Base-by-base conservation (phyloP, 2,888 invertebrate species). In the Teleiodes luculella region DNA sequence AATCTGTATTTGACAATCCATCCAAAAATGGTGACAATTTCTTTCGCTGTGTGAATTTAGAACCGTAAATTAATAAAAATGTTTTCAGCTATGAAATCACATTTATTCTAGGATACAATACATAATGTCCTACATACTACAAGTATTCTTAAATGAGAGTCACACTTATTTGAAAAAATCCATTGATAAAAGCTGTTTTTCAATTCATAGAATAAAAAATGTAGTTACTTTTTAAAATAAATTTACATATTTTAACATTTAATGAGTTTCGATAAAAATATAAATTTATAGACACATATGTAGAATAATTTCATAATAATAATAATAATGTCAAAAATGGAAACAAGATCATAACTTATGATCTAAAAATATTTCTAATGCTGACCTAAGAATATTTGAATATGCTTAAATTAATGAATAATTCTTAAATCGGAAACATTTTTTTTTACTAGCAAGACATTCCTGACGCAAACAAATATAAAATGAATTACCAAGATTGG, bases 101-200 rank as follows among this genome's bases (percentile, higher is more conserved):
- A 48, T 48, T 48, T 48, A 48, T 48, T 48, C 48, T 35, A 48
- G 31, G n/a, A 48, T 35, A 33, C 35, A 50, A 41, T 41, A 16
- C 41, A 50, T 39, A 11, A 51, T 51, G 50, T 50, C 50, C 28
- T 50, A 46, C 46, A 46, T 45, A 30, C 30, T 45, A 28, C 24
- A 43, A 46, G 30, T 46, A 31, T 46, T 46, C 46, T 46, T 46
- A 46, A 30, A 45, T 30, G 30, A 30, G 30, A 45, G 45, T 45
- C 13, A 45, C 45, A 45, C 14, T 46, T 14, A 46, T 30, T 31
- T 35, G 35, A 35, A 24, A 8, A 43, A 39, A 18, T 43, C 46
- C 28, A 46, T 46, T 28, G 31, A 46, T 30, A 46, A 46, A 46
- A 30, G 18, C 10, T 8, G 8, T 30, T 13, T 28, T 43, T 18